Evolutionary conservation across 1,140 invertebrate species (phyloP), one percentile per base, ranked within the genome.

Genomic region (Penaeus japonicus): DNA sequence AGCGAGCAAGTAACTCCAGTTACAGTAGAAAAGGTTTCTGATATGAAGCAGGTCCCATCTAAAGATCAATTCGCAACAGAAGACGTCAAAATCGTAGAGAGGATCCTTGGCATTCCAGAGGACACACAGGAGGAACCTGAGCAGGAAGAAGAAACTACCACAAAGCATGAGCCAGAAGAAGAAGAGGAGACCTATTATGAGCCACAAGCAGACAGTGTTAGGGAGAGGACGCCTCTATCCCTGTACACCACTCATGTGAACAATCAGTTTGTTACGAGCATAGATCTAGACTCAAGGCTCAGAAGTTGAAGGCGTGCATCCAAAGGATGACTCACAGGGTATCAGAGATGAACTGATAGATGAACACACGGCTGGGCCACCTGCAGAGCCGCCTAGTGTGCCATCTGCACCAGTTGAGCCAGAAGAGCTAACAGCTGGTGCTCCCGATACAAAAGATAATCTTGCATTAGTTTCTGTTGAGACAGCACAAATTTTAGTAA

Each of bases 331-430:
- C n/a, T 53, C 65, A 30, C 55, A 79, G 27, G 53, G 54, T 35
- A 89, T 62, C n/a, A 62, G 35, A 59, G 87, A 85, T 80, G 59
- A 84, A 83, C 57, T 53, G 57, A 84, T 79, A 80, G 87, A 89
- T 84, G 82, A 89, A 79, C 87, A 89, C 59, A 84, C 87, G n/a
- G 87, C 87, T 30, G 73, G 82, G 4, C 82, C 87, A 24, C 81
- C 87, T 62, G 77, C 62, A 24, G 62, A 22, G 57, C 20, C 47
- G 75, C 82, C 82, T 84, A 80, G 59, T 57, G 82, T 32, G 30
- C 55, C 47, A 24, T 65, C 86, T 54, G 20, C 79, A 30, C 53
- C 54, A 15, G 24, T 30, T 80, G 20, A 62, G 35, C 73, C 24
- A 24, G 39, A n/a, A 32, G 55, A 12, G 12, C 70, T 73, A 57